Evolutionary conservation across 2,888 invertebrate species (phyloP).

Genomic region (Plemyria rubiginata): DNA sequence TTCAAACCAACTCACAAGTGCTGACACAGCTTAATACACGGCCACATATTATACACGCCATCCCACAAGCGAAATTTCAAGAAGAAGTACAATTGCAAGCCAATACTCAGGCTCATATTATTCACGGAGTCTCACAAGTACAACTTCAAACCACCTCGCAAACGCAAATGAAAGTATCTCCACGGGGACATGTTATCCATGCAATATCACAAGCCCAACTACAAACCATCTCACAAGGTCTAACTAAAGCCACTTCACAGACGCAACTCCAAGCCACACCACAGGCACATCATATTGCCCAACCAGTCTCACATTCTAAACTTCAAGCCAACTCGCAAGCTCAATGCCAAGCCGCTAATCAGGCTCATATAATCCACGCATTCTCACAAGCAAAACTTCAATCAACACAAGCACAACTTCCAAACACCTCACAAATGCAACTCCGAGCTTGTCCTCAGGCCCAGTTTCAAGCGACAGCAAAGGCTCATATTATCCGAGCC

Average conservation of each 20-base stretch:
- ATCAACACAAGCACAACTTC: not conserved
- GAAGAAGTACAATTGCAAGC: conserved; percentile 5
- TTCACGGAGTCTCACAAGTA: not conserved
- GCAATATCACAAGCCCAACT: conserved; percentile 1
- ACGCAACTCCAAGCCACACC: not conserved
- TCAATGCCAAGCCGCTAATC: conserved; percentile 10
- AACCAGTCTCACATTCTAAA: conserved; percentile 12
- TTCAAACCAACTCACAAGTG: not conserved
- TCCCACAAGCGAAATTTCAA: conserved; percentile 9
- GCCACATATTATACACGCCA: conserved; percentile 4
- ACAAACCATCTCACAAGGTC: conserved; percentile 4
- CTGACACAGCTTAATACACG: not conserved
- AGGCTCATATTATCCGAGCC: not conserved
- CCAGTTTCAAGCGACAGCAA: not conserved
- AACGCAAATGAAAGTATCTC: not conserved
- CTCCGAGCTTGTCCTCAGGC: not conserved
- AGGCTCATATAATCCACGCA: not conserved
- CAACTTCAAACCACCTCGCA: not conserved
- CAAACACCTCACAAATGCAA: not conserved
- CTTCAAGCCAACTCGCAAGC: conserved; percentile 10
- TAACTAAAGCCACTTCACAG: too few species aligned
- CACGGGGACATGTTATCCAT: not conserved
- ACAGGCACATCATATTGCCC: conserved; percentile 1
- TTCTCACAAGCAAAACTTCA: not conserved
- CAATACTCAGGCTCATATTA: conserved; percentile 10